phyloP scores from a whole-genome alignment of 2,113 vertebrate genomes.

The Antennarius striatus region DNA sequence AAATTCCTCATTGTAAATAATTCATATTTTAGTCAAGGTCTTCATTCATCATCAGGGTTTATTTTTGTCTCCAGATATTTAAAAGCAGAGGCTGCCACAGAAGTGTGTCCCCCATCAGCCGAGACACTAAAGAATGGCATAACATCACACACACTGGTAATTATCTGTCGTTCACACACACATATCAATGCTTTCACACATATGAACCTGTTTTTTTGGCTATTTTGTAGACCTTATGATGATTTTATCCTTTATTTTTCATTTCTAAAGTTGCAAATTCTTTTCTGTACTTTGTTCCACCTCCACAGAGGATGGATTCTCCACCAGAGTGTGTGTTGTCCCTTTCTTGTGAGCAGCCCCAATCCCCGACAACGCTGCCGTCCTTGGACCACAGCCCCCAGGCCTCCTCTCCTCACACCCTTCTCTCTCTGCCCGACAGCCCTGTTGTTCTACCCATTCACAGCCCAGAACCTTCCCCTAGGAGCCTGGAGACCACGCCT shows the following conservation, averaged over 20 bases:
- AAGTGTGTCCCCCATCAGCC: constrained; percentile 56
- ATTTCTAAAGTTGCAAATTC: constrained; percentile 18
- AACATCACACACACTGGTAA: constrained; percentile 66
- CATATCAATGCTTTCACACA: background rate
- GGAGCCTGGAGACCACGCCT: constrained; percentile 61
- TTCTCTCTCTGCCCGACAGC: constrained; percentile 54
- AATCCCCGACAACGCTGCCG: constrained; percentile 73
- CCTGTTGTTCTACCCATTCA: constrained; percentile 52
- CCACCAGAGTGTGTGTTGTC: constrained; percentile 81
- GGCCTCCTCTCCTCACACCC: constrained; percentile 54
- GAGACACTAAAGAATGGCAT: constrained; percentile 77
- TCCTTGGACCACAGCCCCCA: constrained; percentile 81
- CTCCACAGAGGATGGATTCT: constrained; percentile 81
- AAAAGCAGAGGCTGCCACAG: constrained; percentile 69
- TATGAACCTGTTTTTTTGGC: background rate
- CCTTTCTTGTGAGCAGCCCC: constrained; percentile 77
- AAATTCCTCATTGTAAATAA: constrained; percentile 2
- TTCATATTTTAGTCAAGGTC: background rate
- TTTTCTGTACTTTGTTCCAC: constrained; percentile 26
- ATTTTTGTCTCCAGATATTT: constrained; percentile 63
- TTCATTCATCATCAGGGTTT: constrained; percentile 11
- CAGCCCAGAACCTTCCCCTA: constrained; percentile 68
- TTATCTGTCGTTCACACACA: background rate
- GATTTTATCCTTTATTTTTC: constrained; percentile 14
- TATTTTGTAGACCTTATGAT: constrained; percentile 16